Conservation (phyloP, 2,888 invertebrate species). For the Meiosimyza platycephala region DNA sequence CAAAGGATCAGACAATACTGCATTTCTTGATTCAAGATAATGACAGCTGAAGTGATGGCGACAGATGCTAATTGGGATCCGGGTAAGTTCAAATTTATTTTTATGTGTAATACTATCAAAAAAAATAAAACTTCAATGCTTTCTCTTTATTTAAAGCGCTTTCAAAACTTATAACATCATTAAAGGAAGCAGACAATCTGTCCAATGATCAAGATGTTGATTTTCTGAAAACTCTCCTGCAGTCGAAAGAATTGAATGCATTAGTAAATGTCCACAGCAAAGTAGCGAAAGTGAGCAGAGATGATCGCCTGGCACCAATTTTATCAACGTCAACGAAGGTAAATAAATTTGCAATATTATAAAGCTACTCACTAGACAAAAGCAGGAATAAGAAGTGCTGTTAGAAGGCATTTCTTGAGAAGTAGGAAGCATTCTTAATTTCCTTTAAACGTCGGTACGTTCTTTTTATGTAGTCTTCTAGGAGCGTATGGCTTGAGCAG, state of each 20-base stretch:
- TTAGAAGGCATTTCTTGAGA: too few species aligned
- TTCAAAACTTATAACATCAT: slow-evolving; percentile 81
- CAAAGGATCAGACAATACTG: slow-evolving; percentile 14
- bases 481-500: too few species aligned
- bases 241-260: slow-evolving; percentile 89
- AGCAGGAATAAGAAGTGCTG: too few species aligned
- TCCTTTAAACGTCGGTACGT: too few species aligned
- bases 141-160: slow-evolving; percentile 71
- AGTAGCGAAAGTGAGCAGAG: slow-evolving; percentile 84
- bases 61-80: slow-evolving; percentile 68
- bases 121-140: not conserved
- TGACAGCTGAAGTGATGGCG: slow-evolving; percentile 68
- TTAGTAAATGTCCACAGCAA: slow-evolving; percentile 92
- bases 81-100: slow-evolving; percentile 53
- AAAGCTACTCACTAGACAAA: too few species aligned
- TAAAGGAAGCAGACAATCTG: slow-evolving; percentile 82
- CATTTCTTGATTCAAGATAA: slow-evolving; percentile 50
- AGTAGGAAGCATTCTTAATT: too few species aligned
- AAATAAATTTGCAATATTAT: not conserved
- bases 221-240: slow-evolving; percentile 84
- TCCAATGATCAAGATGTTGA: slow-evolving; percentile 87
- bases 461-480: too few species aligned
- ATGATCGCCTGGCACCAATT: slow-evolving; percentile 86
- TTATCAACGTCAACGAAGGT: slow-evolving; percentile 88
- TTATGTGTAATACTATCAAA: too few species aligned